phyloP scores from a whole-genome alignment of 1,140 invertebrate genomes.

The Goniozus legneri region DNA sequence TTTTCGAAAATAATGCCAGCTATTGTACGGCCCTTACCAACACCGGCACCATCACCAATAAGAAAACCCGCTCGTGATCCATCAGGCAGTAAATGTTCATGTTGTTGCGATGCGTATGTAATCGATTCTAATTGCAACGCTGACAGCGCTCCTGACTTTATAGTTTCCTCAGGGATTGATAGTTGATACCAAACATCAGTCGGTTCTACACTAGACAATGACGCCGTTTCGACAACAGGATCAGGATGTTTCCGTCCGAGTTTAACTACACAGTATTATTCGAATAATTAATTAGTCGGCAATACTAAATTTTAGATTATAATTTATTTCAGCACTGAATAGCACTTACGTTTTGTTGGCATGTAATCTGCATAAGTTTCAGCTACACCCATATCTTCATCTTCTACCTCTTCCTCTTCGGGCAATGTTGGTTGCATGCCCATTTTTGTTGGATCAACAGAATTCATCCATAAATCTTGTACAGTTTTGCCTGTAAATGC shows the following conservation, averaged over 20 bases:
- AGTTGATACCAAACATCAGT: constrained; percentile 91
- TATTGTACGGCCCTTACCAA: constrained; percentile 98
- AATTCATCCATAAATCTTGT: constrained; percentile 59
- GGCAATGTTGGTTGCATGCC: constrained; percentile 44
- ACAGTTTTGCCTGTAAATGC: constrained; percentile 47
- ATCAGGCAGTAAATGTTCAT: constrained; percentile 88
- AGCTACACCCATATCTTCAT: constrained; percentile 95
- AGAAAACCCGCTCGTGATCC: constrained; percentile 92
- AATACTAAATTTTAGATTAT: too few species aligned
- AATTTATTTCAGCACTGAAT: too few species aligned
- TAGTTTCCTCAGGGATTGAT: constrained; percentile 79
- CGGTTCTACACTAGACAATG: constrained; percentile 92
- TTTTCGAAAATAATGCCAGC: constrained; percentile 99
- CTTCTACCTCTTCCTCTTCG: constrained; percentile 85
- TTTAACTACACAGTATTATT: constrained; percentile 66
- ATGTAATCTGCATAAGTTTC: constrained; percentile 98
- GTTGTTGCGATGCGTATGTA: constrained; percentile 94
- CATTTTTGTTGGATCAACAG: constrained; percentile 48
- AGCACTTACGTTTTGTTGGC: constrained; percentile 82
- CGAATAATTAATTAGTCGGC: background rate
- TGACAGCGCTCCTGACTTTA: constrained; percentile 83
- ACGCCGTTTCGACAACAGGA: constrained; percentile 98
- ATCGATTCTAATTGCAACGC: constrained; percentile 96
- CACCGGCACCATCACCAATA: constrained; percentile 97
- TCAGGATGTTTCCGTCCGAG: constrained; percentile 96